Base-by-base conservation (phyloP, 2,888 invertebrate species). In the Odontocolon sp. region DNA sequence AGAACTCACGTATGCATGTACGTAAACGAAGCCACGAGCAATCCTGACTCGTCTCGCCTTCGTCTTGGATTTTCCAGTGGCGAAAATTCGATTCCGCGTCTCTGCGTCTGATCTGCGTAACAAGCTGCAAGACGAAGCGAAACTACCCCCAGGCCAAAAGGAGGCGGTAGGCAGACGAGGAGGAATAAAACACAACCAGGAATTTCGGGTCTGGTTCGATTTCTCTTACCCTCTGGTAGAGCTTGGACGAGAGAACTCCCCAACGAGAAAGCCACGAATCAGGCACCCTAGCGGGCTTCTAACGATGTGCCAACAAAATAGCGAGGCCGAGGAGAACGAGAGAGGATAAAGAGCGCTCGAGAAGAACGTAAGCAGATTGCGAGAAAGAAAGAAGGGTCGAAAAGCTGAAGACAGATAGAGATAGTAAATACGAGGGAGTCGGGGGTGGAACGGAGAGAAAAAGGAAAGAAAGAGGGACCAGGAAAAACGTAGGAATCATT, bases 251-350 rank as follows among this genome's bases (percentile, higher is more conserved):
- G 66, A 63, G 47, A 28, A 26, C 28, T 50, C 59, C 42, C 68
- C 77, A 63, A 68, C 63, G 59, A 75, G 64, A 59, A 68, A 64
- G 54, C 66, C 52, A 75, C 78, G 80, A 86, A 85, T 81, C 83
- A 83, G 82, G 83, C 87, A 84, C 84, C 88, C 85, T 82, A 81
- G 79, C 77, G 81, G 82, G 77, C 82, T 81, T 86, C 88, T 89
- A 89, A 89, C 88, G 89, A 89, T 89, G 89, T 89, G 88, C 89
- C 85, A 89, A 89, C 89, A 89, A 88, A 89, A 86, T 85, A 85
- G n/a, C n/a, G n/a, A n/a, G n/a, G n/a, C n/a, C n/a, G n/a, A n/a
- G n/a, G 84, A 84, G 86, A 82, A 69, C 82, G 81, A 74, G 67
- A 83, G 28, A 26, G 85, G 86, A 87, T 88, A 87, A 88, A 88